These are phyloP conservation scores for Cryptus viduatorius DNA, from an alignment of 2,888 invertebrate genomes.

Conservation along the genomic window DNA sequence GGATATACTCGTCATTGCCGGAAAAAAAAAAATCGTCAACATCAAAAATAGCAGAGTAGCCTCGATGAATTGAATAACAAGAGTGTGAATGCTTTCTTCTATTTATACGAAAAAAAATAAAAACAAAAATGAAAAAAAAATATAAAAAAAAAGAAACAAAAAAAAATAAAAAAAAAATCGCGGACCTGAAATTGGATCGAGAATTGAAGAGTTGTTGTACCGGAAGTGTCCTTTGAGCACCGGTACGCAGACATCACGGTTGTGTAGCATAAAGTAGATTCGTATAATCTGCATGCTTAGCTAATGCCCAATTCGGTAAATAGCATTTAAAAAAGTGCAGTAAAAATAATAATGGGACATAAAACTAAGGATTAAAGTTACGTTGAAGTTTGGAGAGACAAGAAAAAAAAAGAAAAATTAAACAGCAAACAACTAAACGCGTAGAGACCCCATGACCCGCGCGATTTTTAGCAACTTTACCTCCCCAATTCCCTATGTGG, in stretches of 20 bases:
- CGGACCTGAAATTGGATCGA: constrained; percentile 49
- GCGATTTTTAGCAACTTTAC: constrained; percentile 67
- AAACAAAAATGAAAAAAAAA: constrained; percentile 30
- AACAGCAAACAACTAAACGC: constrained; percentile 43
- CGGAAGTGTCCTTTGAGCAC: constrained; percentile 67
- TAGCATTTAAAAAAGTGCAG: constrained; percentile 60
- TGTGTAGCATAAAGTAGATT: constrained; percentile 68
- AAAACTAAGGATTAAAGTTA: constrained; percentile 11
- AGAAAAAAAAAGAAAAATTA: constrained; percentile 10
- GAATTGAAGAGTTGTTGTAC: constrained; percentile 52
- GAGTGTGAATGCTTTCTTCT: constrained; percentile 55
- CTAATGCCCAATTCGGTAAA: constrained; percentile 72
- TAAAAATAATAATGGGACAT: constrained; percentile 58
- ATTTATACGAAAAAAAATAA: constrained; percentile 60
- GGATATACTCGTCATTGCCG: constrained; percentile 19
- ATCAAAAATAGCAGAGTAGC: constrained; percentile 32
- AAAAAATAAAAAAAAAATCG: constrained; percentile 35
- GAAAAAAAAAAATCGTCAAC: constrained; percentile 28
- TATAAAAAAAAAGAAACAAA: background rate
- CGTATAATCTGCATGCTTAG: constrained; percentile 81
- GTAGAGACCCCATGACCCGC: constrained; percentile 60
- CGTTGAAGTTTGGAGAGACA: constrained; percentile 12
- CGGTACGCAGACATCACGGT: constrained; percentile 61
- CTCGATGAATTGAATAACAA: constrained; percentile 45
- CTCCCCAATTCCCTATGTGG: constrained; percentile 14